Conservation (phyloP, 2,113 vertebrate genomes). For the Vulpes ferrilata region DNA sequence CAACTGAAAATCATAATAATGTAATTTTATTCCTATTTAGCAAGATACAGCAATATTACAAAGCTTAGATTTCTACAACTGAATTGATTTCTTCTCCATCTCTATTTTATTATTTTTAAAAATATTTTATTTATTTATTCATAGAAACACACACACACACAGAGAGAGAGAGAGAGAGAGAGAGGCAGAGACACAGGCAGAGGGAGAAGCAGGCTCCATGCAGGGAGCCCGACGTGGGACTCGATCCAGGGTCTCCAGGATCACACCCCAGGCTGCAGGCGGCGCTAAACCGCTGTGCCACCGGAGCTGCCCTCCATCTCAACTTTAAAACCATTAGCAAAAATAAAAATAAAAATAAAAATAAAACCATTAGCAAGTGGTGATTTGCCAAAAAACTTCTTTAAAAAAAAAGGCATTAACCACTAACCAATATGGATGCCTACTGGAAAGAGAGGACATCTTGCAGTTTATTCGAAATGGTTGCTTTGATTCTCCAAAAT, state of each 20-base stretch:
- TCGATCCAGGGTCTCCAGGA: neutral
- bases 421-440: neutral
- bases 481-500: neutral
- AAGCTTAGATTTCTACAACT: no score
- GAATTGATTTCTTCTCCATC: no score
- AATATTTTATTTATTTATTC: no score
- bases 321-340: conserved; percentile 24
- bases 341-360: no score
- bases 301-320: neutral
- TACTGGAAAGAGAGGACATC: neutral
- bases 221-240: neutral
- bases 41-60: no score
- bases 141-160: no score
- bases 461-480: neutral
- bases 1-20: no score
- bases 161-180: no score
- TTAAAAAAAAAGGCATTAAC: neutral
- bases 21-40: no score
- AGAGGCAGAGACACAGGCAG: no score
- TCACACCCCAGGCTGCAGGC: neutral
- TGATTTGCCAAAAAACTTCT: neutral
- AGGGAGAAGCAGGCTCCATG: no score
- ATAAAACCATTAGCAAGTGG: neutral
- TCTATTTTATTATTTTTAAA: no score
- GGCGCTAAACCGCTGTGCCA: neutral